Evolutionary conservation across 2,888 invertebrate species (phyloP).

Genomic region (Spialia ferax): DNA sequence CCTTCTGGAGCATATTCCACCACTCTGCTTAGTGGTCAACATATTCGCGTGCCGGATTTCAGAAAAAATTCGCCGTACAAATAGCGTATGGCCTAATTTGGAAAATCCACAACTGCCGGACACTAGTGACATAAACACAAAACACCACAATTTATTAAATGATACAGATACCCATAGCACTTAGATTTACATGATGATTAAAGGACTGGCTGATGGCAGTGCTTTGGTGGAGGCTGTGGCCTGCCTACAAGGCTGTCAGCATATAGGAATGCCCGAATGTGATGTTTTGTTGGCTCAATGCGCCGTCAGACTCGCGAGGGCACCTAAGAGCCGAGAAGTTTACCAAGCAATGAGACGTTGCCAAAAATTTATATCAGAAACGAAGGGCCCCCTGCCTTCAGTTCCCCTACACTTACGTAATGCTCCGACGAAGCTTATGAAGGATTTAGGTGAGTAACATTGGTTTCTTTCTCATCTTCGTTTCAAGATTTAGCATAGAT

Average conservation of each 20-base stretch:
- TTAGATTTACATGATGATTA: too few relatives aligned
- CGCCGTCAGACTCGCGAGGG: constrained; percentile 91
- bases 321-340: constrained; percentile 90
- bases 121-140: too few relatives aligned
- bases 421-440: constrained; percentile 93
- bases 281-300: constrained; percentile 93
- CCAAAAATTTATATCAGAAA: constrained; percentile 85
- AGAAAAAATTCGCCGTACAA: too few relatives aligned
- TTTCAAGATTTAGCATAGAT: not conserved
- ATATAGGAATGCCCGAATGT: constrained; percentile 94
- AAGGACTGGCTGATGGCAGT: constrained; percentile 89
- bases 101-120: too few relatives aligned
- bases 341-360: constrained; percentile 88
- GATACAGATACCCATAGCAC: too few relatives aligned
- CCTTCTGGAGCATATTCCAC: too few relatives aligned
- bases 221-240: constrained; percentile 90
- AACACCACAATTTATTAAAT: too few relatives aligned
- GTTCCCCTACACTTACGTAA: constrained; percentile 93
- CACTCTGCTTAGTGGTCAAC: too few relatives aligned
- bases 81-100: too few relatives aligned
- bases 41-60: too few relatives aligned
- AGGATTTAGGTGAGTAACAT: constrained; percentile 86
- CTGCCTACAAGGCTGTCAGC: constrained; percentile 92
- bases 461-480: too few relatives aligned
- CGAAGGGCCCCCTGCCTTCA: constrained; percentile 90